Evolutionary conservation across 2,888 invertebrate species (phyloP).

Genomic region (Aporophyla nigra): DNA sequence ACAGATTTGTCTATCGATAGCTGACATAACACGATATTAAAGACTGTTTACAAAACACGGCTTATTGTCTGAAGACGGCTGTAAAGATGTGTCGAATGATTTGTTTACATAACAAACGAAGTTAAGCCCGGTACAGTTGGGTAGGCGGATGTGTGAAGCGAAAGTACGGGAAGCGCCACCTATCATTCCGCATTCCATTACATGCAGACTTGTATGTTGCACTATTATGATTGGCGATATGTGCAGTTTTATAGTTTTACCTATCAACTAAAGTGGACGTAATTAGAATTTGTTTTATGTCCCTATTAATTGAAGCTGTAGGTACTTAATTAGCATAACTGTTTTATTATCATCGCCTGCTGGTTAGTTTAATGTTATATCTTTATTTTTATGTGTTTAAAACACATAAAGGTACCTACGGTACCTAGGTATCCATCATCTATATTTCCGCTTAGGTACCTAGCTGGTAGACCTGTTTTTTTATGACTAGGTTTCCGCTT

Average conservation of each 20-base stretch:
- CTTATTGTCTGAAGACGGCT: slow-evolving; percentile 68
- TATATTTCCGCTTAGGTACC: background rate
- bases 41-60: slow-evolving; percentile 73
- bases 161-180: slow-evolving; percentile 86
- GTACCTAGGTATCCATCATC: background rate
- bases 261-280: slow-evolving; percentile 31
- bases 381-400: slow-evolving; percentile 12
- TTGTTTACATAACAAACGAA: slow-evolving; percentile 81
- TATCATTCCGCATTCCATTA: slow-evolving; percentile 87
- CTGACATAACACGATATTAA: slow-evolving; percentile 64
- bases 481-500: background rate
- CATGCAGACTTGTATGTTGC: slow-evolving; percentile 46
- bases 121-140: slow-evolving; percentile 67
- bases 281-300: slow-evolving; percentile 41
- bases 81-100: slow-evolving; percentile 71
- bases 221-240: slow-evolving; percentile 45
- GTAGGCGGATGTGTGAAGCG: slow-evolving; percentile 87
- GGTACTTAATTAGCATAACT: slow-evolving; percentile 29
- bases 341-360: slow-evolving; percentile 31
- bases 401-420: slow-evolving; percentile 8
- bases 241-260: slow-evolving; percentile 20
- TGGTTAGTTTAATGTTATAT: background rate
- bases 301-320: slow-evolving; percentile 27
- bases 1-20: slow-evolving; percentile 65
- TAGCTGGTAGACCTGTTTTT: background rate